A percentile compares a stretch with the other conserved stretches of the same genome.
Evolutionary conservation across 2,888 invertebrate species (phyloP).

Genomic region (Octodonta nipae): DNA sequence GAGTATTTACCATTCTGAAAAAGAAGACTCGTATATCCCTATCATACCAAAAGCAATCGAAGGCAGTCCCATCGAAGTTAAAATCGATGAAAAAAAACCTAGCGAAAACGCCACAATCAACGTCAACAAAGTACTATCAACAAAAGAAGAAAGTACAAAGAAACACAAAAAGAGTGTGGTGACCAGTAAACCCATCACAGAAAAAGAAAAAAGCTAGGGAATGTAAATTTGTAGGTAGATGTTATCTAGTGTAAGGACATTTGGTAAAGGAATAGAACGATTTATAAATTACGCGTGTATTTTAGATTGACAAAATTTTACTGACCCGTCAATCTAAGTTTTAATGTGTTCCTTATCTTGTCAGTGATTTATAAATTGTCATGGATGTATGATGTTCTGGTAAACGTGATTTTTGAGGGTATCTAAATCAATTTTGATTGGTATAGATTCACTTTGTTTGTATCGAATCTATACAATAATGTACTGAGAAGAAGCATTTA

Average conservation of each 20-base stretch:
- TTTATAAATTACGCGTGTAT: no score
- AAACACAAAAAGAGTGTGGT: background rate
- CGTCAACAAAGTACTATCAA: background rate
- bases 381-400: background rate
- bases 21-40: slow-evolving; percentile 31
- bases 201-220: slow-evolving; percentile 5
- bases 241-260: no score
- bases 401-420: no score
- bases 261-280: no score
- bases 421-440: no score
- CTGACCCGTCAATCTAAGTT: no score
- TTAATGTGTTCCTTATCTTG: no score
- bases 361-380: slow-evolving; percentile 1
- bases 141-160: slow-evolving; percentile 1
- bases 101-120: slow-evolving; percentile 1
- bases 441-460: background rate
- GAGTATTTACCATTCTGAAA: slow-evolving; percentile 32
- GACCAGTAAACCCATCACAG: background rate
- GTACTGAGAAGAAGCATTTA: slow-evolving; percentile 13
- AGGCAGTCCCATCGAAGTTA: no score
- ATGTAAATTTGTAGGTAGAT: background rate
- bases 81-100: slow-evolving; percentile 4
- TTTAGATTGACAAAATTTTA: no score
- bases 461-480: no score
- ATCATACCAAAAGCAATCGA: slow-evolving; percentile 18